phyloP scores from a whole-genome alignment of 2,888 invertebrate genomes.

The Athalia rosae region DNA sequence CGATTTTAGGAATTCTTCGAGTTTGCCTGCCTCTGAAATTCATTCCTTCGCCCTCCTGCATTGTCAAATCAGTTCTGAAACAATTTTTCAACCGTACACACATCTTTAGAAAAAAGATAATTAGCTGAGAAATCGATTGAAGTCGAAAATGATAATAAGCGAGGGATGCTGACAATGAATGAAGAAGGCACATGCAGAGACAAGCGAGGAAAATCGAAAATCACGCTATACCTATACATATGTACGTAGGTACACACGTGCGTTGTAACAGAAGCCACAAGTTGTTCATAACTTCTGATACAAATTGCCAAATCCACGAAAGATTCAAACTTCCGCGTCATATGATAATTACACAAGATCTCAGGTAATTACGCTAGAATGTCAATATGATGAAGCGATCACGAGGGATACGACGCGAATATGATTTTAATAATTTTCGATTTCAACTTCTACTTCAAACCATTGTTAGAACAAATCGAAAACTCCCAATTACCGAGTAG shows the following conservation, averaged over 20 bases:
- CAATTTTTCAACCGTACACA: neutral
- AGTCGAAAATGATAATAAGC: too few relatives aligned
- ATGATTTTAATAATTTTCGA: too few relatives aligned
- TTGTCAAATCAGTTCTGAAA: conserved; percentile 24
- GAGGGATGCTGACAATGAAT: too few relatives aligned
- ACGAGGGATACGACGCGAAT: neutral
- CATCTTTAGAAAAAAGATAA: neutral
- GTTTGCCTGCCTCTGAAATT: conserved; percentile 4
- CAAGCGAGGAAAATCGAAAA: neutral
- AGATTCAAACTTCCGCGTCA: conserved; percentile 27
- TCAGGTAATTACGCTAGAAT: neutral
- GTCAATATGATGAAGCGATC: neutral
- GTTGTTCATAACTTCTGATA: conserved; percentile 17
- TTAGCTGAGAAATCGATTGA: neutral
- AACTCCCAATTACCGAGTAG: too few relatives aligned
- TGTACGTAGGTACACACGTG: too few relatives aligned
- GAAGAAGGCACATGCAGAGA: neutral
- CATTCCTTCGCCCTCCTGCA: conserved; percentile 1
- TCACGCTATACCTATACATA: neutral
- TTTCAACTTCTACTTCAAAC: too few relatives aligned
- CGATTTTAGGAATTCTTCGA: conserved; percentile 6
- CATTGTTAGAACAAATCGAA: too few relatives aligned
- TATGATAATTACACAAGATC: conserved; percentile 38
- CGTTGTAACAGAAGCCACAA: neutral
- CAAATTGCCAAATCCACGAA: neutral